A percentile compares a stretch with the other conserved stretches of the same genome.
Conservation (phyloP, 2,797 vertebrate genomes). For the Holocentrus rufus region DNA sequence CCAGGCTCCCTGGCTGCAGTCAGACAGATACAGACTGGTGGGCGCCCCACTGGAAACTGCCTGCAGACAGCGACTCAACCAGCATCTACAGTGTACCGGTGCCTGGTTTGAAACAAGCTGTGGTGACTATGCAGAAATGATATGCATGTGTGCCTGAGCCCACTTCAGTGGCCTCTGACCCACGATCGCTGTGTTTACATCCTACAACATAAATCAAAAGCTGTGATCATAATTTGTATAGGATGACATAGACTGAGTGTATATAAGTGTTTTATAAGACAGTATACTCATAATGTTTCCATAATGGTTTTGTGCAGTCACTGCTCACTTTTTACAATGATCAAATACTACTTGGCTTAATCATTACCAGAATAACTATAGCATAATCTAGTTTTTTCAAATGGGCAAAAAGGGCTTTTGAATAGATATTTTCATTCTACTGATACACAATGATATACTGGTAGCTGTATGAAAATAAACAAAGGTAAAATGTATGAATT, state of each 20-base stretch:
- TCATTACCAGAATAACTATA: neutral
- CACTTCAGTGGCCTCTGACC: conserved; percentile 58
- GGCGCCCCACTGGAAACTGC: conserved; percentile 74
- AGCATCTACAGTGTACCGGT: conserved; percentile 45
- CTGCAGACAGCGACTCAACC: conserved; percentile 69
- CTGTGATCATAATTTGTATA: conserved; percentile 69
- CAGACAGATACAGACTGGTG: conserved; percentile 84
- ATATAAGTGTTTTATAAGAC: conserved; percentile 56
- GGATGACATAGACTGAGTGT: conserved; percentile 43
- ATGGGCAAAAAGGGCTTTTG: neutral
- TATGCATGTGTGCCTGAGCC: conserved; percentile 53
- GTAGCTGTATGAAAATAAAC: too few relatives aligned
- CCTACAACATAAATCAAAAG: conserved; percentile 58
- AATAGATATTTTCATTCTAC: neutral
- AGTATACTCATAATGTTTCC: conserved; percentile 26
- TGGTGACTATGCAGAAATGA: conserved; percentile 45
- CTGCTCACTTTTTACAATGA: conserved; percentile 14
- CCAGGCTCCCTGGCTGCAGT: conserved; percentile 71
- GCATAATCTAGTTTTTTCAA: neutral
- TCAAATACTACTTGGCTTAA: neutral
- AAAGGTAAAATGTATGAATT: too few relatives aligned
- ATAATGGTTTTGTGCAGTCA: conserved; percentile 5
- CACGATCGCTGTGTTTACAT: conserved; percentile 52
- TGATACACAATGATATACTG: neutral
- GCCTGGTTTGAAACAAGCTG: conserved; percentile 45